Conservation (phyloP, 2,888 invertebrate species). For the Nomada lathburiana region DNA sequence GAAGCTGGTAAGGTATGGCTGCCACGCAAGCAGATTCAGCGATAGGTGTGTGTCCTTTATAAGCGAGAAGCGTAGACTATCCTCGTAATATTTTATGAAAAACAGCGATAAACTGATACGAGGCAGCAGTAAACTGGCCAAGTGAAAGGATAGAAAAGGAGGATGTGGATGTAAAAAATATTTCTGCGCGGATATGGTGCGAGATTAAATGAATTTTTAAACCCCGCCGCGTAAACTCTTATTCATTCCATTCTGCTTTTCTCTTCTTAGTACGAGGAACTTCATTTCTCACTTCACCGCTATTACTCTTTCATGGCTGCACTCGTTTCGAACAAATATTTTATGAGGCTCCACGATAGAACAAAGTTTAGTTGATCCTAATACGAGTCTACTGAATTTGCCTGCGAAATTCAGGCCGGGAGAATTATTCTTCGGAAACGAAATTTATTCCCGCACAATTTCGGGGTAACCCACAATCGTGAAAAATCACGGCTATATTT, state of each 20-base stretch:
- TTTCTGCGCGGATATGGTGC: neutral
- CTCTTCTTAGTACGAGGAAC: too few species aligned
- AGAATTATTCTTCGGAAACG: too few species aligned
- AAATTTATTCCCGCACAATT: neutral
- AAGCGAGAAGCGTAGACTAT: slow-evolving; percentile 3
- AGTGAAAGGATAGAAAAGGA: slow-evolving; percentile 36
- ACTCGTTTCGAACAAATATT: too few species aligned
- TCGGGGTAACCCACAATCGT: neutral
- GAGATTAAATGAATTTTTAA: slow-evolving; percentile 8
- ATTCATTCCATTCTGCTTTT: too few species aligned
- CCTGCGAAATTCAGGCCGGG: too few species aligned
- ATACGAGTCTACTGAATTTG: too few species aligned
- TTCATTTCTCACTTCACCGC: too few species aligned
- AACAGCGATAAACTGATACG: slow-evolving; percentile 35
- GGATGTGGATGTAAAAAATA: neutral
- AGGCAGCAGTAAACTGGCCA: slow-evolving; percentile 10
- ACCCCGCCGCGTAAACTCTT: too few species aligned
- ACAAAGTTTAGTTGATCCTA: too few species aligned
- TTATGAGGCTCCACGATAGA: too few species aligned
- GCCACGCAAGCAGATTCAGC: neutral
- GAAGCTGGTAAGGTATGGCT: slow-evolving; percentile 1
- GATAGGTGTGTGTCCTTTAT: slow-evolving; percentile 21
- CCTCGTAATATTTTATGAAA: slow-evolving; percentile 35
- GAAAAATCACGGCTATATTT: neutral
- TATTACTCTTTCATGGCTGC: too few species aligned